Conservation (phyloP, 2,888 invertebrate species). For the Loripinus fragilis region DNA sequence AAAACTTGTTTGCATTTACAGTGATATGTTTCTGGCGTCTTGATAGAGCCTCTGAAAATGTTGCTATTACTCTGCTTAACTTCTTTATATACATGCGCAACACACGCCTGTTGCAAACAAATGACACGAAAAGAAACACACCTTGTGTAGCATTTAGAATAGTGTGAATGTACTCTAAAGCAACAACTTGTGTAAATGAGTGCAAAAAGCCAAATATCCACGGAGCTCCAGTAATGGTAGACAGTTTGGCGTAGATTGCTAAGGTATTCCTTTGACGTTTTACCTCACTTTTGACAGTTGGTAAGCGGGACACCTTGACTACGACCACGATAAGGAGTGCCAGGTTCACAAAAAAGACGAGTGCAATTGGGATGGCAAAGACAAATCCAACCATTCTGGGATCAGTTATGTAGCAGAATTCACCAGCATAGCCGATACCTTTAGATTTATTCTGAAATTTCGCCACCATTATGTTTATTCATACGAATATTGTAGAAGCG, state of each 20-base stretch:
- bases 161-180: conserved; percentile 44
- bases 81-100: conserved; percentile 32
- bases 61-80: no score
- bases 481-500: conserved; percentile 24
- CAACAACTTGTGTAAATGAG: conserved; percentile 19
- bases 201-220: conserved; percentile 47
- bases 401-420: conserved; percentile 41
- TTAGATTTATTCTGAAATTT: background rate
- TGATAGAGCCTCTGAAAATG: no score
- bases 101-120: conserved; percentile 42
- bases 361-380: conserved; percentile 36
- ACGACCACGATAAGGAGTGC: conserved; percentile 29
- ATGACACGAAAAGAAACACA: conserved; percentile 49
- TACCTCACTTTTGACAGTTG: conserved; percentile 13
- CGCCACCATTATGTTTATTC: conserved; percentile 24
- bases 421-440: conserved; percentile 44
- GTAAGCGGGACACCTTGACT: no score
- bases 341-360: conserved; percentile 37
- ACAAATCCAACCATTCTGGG: conserved; percentile 39
- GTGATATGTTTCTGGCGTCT: no score
- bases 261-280: conserved; percentile 36
- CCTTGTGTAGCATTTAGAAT: conserved; percentile 48
- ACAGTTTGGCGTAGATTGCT: conserved; percentile 44
- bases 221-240: conserved; percentile 44
- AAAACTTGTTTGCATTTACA: no score